Percentiles rank a stretch among this genome's conserved stretches.
Evolutionary conservation across 2,113 vertebrate genomes (phyloP).

Genomic region (Syngnathus scovelli): DNA sequence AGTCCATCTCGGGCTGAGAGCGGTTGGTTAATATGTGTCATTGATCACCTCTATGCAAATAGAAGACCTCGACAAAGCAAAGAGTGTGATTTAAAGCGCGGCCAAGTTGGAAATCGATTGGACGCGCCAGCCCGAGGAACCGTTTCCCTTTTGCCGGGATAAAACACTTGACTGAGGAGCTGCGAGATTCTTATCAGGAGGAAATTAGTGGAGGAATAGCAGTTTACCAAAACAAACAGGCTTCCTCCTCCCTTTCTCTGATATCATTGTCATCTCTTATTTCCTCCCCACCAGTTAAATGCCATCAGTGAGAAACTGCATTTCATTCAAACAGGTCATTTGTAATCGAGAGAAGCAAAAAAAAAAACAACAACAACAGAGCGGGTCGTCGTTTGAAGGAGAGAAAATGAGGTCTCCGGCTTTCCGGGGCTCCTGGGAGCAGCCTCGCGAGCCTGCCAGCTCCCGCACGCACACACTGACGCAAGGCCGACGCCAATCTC

Average conservation of each 20-base stretch:
- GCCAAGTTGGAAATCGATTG: conserved; percentile 60
- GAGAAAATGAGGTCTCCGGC: conserved; percentile 39
- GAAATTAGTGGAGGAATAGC: conserved; percentile 70
- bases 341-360: conserved; percentile 36
- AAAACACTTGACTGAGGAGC: conserved; percentile 68
- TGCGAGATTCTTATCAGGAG: conserved; percentile 73
- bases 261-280: conserved; percentile 57
- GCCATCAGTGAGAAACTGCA: conserved; percentile 37
- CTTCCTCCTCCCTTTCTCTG: conserved; percentile 36
- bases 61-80: conserved; percentile 50
- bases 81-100: conserved; percentile 56
- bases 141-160: conserved; percentile 66
- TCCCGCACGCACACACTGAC: conserved; percentile 42
- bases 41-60: conserved; percentile 70
- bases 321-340: conserved; percentile 54
- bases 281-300: conserved; percentile 61
- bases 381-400: conserved; percentile 35
- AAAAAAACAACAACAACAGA: background rate
- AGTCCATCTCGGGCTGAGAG: conserved; percentile 45
- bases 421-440: conserved; percentile 31
- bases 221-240: conserved; percentile 72
- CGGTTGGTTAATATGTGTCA: conserved; percentile 53
- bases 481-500: conserved; percentile 49
- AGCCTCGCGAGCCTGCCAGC: conserved; percentile 27
- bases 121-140: conserved; percentile 51